Conservation (phyloP, 1,140 invertebrate genomes). For the Meloidogyne chitwoodi region DNA sequence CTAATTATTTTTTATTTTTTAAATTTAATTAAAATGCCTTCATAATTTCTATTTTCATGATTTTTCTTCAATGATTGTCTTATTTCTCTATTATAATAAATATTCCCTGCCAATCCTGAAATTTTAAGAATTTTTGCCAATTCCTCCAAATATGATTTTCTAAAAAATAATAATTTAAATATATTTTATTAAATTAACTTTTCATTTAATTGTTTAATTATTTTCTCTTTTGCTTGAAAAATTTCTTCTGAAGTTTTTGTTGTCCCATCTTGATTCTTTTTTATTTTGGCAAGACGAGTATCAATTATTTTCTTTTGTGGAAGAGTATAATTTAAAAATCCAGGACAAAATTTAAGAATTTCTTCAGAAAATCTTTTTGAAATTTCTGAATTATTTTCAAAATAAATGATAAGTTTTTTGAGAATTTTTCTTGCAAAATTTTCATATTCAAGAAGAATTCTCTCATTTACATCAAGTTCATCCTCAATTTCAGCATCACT, state of each 20-base stretch:
- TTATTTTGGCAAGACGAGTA: not conserved
- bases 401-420: not conserved
- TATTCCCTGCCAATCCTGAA: not conserved
- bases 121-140: not conserved
- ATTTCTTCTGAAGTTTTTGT: not conserved
- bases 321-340: not conserved
- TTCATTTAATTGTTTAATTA: not conserved
- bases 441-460: not conserved
- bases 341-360: not conserved
- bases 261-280: not conserved
- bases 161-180: not conserved
- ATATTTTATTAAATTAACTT: not conserved
- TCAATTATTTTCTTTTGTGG: not conserved
- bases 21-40: not conserved
- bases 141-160: not conserved
- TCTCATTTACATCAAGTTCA: not conserved
- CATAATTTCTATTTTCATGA: not conserved
- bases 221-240: not conserved
- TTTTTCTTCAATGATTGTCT: not conserved
- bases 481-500: not conserved
- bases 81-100: not conserved
- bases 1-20: too few species aligned
- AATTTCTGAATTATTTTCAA: not conserved
- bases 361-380: not conserved
- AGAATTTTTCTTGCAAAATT: not conserved